These are phyloP conservation scores for Elephas maximus DNA, from an alignment of 2,113 vertebrate genomes.

Conservation along the genomic window DNA sequence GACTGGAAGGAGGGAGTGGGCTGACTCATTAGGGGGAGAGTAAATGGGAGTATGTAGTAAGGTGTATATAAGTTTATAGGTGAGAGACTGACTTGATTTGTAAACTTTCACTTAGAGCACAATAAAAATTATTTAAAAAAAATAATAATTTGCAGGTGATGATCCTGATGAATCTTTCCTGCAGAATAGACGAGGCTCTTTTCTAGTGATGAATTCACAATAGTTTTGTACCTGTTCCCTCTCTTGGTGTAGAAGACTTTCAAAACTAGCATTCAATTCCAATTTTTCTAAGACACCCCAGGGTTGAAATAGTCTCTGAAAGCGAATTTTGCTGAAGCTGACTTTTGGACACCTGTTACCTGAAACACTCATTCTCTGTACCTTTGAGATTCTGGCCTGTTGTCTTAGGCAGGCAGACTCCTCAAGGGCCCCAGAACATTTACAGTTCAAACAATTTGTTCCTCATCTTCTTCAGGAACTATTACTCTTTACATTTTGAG, in stretches of 20 bases:
- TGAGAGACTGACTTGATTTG: too few relatives aligned
- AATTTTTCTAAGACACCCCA: not conserved
- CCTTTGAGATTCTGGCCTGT: not conserved
- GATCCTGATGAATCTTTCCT: not conserved
- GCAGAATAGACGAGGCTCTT: not conserved
- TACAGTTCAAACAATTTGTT: not conserved
- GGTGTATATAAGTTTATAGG: too few relatives aligned
- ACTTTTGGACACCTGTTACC: not conserved
- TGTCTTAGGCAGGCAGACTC: not conserved
- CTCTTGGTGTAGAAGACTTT: not conserved
- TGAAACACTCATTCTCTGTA: not conserved
- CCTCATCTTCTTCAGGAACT: not conserved
- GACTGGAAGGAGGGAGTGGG: too few relatives aligned
- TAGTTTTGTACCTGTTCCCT: not conserved
- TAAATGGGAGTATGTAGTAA: too few relatives aligned
- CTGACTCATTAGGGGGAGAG: too few relatives aligned
- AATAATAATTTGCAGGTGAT: too few relatives aligned
- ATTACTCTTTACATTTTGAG: not conserved
- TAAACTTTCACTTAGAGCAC: too few relatives aligned
- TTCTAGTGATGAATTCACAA: not conserved
- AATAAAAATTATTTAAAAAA: not conserved
- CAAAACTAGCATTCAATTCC: not conserved
- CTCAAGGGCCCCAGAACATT: not conserved
- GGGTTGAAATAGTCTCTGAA: not conserved
- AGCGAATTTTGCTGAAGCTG: not conserved